Percentiles rank a stretch among this genome's conserved stretches.
Evolutionary conservation across 2,113 vertebrate species (phyloP).

Genomic region (Ancistrus triradiatus): DNA sequence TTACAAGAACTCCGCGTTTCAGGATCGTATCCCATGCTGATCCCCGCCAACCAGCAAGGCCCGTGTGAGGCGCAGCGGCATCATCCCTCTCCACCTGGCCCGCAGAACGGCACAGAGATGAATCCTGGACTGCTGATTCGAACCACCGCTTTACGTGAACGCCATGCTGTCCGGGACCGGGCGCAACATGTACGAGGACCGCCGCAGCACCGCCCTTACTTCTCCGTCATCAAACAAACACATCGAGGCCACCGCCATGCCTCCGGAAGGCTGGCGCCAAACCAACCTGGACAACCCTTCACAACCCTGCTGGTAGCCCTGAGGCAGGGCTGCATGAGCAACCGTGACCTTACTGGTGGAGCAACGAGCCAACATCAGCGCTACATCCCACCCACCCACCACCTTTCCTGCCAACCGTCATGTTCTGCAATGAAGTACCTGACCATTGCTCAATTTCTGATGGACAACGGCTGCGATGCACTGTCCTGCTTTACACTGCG

Average conservation of each 20-base stretch:
- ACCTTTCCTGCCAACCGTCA: conserved; percentile 81
- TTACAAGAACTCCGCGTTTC: conserved; percentile 16
- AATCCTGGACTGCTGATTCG: conserved; percentile 61
- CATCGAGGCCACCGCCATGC: conserved; percentile 69
- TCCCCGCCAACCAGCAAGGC: conserved; percentile 78
- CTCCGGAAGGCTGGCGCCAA: conserved; percentile 80
- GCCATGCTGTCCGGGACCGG: conserved; percentile 68
- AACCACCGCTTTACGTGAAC: conserved; percentile 36
- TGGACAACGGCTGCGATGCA: conserved; percentile 80
- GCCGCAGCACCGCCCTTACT: conserved; percentile 80
- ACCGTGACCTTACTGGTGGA: conserved; percentile 76
- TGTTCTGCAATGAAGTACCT: conserved; percentile 84
- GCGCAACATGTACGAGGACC: conserved; percentile 66
- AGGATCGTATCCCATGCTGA: conserved; percentile 82
- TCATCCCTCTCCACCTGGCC: conserved; percentile 87
- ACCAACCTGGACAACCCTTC: conserved; percentile 80
- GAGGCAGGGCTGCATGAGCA: conserved; percentile 73
- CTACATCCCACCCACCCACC: conserved; percentile 78
- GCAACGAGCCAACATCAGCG: conserved; percentile 78
- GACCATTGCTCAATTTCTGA: conserved; percentile 77
- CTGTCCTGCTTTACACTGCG: conserved; percentile 78
- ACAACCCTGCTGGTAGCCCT: conserved; percentile 82
- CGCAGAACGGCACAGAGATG: conserved; percentile 74
- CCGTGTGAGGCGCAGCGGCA: conserved; percentile 72
- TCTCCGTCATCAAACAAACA: conserved; percentile 82